A percentile compares a stretch with the other conserved stretches of the same genome.
Evolutionary conservation across 2,888 invertebrate genomes (phyloP).

Genomic region (Timandra comae): DNA sequence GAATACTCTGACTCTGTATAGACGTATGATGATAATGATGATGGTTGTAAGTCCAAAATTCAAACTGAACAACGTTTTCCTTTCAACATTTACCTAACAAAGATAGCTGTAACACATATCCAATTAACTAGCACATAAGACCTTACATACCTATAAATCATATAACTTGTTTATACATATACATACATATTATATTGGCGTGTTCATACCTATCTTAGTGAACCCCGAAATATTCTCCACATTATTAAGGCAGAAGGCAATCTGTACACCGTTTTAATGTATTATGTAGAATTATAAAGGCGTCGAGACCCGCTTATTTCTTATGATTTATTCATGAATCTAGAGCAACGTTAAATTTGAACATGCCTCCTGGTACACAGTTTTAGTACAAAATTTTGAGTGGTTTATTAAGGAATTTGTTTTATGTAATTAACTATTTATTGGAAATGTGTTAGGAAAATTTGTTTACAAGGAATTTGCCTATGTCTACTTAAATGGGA

Average conservation of each 20-base stretch:
- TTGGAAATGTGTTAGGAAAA: slow-evolving; percentile 24
- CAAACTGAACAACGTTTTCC: too few relatives aligned
- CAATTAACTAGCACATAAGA: too few relatives aligned
- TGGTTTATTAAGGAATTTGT: slow-evolving; percentile 63
- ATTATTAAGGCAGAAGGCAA: slow-evolving; percentile 71
- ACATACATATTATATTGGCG: too few relatives aligned
- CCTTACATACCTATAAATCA: too few relatives aligned
- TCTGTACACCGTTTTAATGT: slow-evolving; percentile 74
- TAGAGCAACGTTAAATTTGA: slow-evolving; percentile 66
- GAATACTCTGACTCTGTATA: too few relatives aligned
- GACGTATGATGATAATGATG: too few relatives aligned
- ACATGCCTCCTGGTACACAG: slow-evolving; percentile 55
- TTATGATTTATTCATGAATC: slow-evolving; percentile 76
- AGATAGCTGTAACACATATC: too few relatives aligned
- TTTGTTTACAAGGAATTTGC: too few relatives aligned
- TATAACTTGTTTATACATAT: too few relatives aligned
- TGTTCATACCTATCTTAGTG: background rate
- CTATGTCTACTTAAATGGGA: too few relatives aligned
- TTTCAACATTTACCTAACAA: too few relatives aligned
- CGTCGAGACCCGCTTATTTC: slow-evolving; percentile 65
- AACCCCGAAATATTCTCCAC: slow-evolving; percentile 24
- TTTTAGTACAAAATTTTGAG: slow-evolving; percentile 46
- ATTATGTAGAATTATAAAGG: slow-evolving; percentile 76
- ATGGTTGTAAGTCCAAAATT: too few relatives aligned
- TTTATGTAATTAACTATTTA: slow-evolving; percentile 27